These are phyloP conservation scores for Micrasema longulum DNA, from an alignment of 1,140 invertebrate species.

Conservation along the genomic window DNA sequence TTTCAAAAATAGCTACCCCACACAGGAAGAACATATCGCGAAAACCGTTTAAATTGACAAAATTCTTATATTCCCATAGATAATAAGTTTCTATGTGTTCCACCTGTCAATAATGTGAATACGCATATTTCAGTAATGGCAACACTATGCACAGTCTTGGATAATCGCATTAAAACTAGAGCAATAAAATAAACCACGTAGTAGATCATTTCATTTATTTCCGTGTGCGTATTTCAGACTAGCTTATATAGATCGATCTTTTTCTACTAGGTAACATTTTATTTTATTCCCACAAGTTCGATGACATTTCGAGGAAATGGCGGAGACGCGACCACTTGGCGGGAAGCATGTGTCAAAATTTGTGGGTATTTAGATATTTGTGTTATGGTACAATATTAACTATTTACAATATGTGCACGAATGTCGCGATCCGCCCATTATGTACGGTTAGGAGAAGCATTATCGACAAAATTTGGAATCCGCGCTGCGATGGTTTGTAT, in stretches of 20 bases:
- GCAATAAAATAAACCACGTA: background rate
- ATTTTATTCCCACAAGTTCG: slow-evolving; percentile 25
- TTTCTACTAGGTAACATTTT: background rate
- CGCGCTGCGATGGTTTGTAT: too few species aligned
- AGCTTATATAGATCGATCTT: background rate
- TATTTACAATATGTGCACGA: too few species aligned
- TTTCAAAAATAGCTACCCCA: too few species aligned
- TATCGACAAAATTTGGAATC: too few species aligned
- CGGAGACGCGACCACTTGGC: slow-evolving; percentile 30
- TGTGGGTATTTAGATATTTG: background rate
- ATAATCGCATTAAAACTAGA: background rate
- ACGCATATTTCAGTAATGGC: slow-evolving; percentile 7
- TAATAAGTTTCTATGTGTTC: background rate
- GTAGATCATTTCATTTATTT: background rate
- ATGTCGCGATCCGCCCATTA: too few species aligned
- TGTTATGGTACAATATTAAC: too few species aligned
- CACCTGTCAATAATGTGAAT: slow-evolving; percentile 26
- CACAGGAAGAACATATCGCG: too few species aligned
- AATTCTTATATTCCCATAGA: slow-evolving; percentile 4
- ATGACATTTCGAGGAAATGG: slow-evolving; percentile 31
- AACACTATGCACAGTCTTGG: background rate
- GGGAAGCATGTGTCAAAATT: slow-evolving; percentile 17
- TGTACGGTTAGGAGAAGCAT: too few species aligned
- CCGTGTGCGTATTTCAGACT: background rate
- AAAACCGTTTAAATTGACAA: too few species aligned